A percentile compares a stretch with the other conserved stretches of the same genome.
These are phyloP conservation scores for Fissipunctia ypsillon DNA, from an alignment of 2,888 invertebrate species.

Conservation along the genomic window DNA sequence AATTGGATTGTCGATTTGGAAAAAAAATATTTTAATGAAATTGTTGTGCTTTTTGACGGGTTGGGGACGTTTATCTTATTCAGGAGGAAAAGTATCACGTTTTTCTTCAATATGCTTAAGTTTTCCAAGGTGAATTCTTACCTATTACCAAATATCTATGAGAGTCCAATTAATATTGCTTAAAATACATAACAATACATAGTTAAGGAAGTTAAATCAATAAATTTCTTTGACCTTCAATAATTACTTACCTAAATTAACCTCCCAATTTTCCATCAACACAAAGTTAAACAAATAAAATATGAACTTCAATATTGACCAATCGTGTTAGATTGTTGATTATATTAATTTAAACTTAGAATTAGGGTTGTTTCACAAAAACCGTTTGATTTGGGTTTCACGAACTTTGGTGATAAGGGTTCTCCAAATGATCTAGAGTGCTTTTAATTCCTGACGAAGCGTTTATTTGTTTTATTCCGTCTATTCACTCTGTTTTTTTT, in stretches of 20 bases:
- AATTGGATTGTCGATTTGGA: slow-evolving; percentile 52
- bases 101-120: not conserved
- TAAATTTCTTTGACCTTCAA: slow-evolving; percentile 45
- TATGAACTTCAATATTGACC: slow-evolving; percentile 65
- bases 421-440: slow-evolving; percentile 72
- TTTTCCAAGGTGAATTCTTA: not conserved
- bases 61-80: not conserved
- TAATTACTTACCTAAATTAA: slow-evolving; percentile 23
- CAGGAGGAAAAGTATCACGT: too few relatives aligned
- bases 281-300: slow-evolving; percentile 59
- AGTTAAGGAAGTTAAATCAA: slow-evolving; percentile 14
- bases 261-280: slow-evolving; percentile 23
- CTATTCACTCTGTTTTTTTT: slow-evolving; percentile 20
- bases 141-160: not conserved
- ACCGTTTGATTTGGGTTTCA: slow-evolving; percentile 74
- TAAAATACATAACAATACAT: slow-evolving; percentile 11
- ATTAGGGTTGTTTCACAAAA: slow-evolving; percentile 71
- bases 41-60: slow-evolving; percentile 13
- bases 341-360: slow-evolving; percentile 72
- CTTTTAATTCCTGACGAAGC: slow-evolving; percentile 75
- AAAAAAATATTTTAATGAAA: slow-evolving; percentile 32
- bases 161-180: slow-evolving; percentile 3
- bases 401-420: slow-evolving; percentile 78
- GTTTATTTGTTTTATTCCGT: slow-evolving; percentile 55
- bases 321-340: slow-evolving; percentile 65